These are phyloP conservation scores for Nemotelus nigrinus DNA, from an alignment of 2,888 invertebrate species.

Conservation along the genomic window DNA sequence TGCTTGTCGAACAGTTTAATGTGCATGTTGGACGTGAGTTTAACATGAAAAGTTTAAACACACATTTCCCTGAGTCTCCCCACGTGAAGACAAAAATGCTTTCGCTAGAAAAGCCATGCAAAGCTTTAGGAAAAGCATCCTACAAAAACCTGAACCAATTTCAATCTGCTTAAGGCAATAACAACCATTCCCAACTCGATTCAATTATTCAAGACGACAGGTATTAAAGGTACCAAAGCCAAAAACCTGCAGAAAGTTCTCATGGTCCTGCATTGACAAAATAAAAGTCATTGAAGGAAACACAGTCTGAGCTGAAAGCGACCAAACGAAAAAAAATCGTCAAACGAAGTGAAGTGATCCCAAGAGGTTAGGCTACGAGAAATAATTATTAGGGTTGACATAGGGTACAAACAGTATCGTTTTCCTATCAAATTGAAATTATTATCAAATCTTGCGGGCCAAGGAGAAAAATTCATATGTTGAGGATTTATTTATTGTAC, in stretches of 20 bases:
- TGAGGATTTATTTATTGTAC: no score
- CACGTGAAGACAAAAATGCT: background rate
- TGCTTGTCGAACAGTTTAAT: background rate
- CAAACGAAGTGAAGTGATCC: constrained; percentile 28
- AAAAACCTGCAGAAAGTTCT: constrained; percentile 19
- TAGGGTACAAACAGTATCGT: no score
- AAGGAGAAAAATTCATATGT: no score
- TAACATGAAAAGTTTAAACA: background rate
- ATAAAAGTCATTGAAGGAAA: background rate
- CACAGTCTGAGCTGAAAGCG: background rate
- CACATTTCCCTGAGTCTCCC: background rate
- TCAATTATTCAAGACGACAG: constrained; percentile 34
- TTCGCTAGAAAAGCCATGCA: background rate
- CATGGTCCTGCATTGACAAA: background rate
- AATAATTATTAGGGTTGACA: background rate
- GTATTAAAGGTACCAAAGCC: constrained; percentile 26
- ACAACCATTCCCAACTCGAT: constrained; percentile 30
- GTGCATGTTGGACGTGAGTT: background rate
- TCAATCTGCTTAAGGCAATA: constrained; percentile 40
- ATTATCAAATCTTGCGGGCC: no score
- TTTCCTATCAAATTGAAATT: no score
- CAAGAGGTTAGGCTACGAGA: background rate
- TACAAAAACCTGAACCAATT: background rate
- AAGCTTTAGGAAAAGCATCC: no score
- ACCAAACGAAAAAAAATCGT: constrained; percentile 15